Evolutionary conservation across 2,888 invertebrate genomes (phyloP).

Genomic region (Laothoe populi): DNA sequence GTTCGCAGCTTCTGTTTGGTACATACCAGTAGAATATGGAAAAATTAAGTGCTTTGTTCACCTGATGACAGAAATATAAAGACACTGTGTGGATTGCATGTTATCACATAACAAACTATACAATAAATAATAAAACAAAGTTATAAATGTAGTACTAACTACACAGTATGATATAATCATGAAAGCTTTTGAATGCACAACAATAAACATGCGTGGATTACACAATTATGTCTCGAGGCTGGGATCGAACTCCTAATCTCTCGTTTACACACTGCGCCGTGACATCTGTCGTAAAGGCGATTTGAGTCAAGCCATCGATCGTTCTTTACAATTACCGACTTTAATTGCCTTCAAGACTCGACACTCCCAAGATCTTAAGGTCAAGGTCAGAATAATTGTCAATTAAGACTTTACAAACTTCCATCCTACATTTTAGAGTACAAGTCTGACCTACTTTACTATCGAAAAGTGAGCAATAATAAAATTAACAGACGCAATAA

Average conservation of each 20-base stretch:
- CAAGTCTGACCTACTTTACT: neutral
- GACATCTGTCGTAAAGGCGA: no score
- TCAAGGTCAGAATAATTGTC: neutral
- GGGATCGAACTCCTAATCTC: neutral
- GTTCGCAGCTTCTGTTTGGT: slow-evolving; percentile 24
- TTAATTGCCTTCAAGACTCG: neutral
- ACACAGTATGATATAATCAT: no score
- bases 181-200: no score
- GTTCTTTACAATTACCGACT: no score
- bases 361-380: neutral
- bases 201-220: no score
- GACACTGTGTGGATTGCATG: neutral
- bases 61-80: neutral
- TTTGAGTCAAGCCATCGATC: neutral
- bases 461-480: neutral
- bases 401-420: neutral
- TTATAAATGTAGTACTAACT: no score
- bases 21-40: neutral
- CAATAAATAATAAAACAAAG: no score
- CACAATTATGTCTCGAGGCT: no score
- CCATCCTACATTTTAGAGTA: neutral
- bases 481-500: neutral
- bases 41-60: slow-evolving; percentile 14
- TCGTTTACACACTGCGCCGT: neutral
- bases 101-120: no score